Conservation (phyloP, 35 echinoderm and acorn worm genomes). For the Lytechinus pictus region DNA sequence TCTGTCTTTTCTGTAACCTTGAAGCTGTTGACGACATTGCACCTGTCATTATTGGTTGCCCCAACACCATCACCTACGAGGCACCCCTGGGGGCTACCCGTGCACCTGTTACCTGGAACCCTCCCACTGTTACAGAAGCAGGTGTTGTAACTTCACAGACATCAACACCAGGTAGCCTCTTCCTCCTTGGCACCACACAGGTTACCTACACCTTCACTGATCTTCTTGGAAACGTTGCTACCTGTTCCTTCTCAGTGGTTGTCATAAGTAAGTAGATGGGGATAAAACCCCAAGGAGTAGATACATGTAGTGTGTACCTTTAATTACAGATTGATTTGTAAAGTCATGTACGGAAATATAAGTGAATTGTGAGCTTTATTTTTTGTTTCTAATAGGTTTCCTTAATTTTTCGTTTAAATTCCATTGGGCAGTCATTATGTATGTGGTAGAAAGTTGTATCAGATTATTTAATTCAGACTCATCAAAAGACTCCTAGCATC, state of each 20-base stretch:
- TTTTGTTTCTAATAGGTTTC: no score
- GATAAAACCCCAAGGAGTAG: no score
- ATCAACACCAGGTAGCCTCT: constrained; percentile 22
- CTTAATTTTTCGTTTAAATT: no score
- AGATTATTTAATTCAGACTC: no score
- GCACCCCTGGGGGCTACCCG: constrained; percentile 41
- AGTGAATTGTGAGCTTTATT: no score
- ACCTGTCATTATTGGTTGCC: constrained; percentile 41
- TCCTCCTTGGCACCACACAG: constrained; percentile 53
- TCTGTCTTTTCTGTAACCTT: background rate
- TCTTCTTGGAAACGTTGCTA: background rate
- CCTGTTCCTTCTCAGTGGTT: constrained; percentile 53
- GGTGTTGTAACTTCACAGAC: constrained; percentile 42
- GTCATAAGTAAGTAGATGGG: constrained; percentile 32
- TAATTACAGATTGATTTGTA: no score
- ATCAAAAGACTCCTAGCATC: no score
- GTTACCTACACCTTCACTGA: constrained; percentile 71
- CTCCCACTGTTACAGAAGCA: constrained; percentile 62
- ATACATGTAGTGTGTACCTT: no score
- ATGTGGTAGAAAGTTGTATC: no score
- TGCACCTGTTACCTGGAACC: constrained; percentile 54
- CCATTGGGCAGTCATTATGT: no score
- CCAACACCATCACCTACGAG: constrained; percentile 41
- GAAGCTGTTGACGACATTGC: background rate
- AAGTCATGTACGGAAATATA: no score